Percentiles rank a stretch among this genome's conserved stretches.
Conservation (phyloP, 2,888 invertebrate genomes). For the Nomada flava region DNA sequence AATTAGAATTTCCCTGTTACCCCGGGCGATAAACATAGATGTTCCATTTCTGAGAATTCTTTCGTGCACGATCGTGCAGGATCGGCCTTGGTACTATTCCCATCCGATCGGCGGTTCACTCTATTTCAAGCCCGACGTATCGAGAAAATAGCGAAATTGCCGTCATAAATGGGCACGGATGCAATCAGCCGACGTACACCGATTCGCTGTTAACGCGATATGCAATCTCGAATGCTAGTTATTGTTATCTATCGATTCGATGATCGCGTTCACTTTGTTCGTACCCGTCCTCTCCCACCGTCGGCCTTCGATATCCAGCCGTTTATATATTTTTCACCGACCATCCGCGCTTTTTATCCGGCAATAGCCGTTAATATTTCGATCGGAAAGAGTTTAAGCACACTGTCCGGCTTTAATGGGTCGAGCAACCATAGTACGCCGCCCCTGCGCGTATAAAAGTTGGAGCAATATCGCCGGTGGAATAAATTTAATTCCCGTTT, state of each 20-base stretch:
- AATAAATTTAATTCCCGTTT: conserved; percentile 42
- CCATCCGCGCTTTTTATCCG: conserved; percentile 45
- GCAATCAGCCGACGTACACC: conserved; percentile 50
- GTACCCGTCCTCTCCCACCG: background rate
- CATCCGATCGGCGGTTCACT: conserved; percentile 18
- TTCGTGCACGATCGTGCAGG: conserved; percentile 33
- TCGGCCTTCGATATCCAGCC: conserved; percentile 36
- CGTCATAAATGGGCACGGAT: conserved; percentile 57
- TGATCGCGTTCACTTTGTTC: conserved; percentile 42
- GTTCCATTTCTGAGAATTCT: conserved; percentile 23
- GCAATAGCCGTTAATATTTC: conserved; percentile 50
- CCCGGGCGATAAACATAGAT: too few species aligned
- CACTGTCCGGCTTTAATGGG: conserved; percentile 37
- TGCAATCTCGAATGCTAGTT: conserved; percentile 59
- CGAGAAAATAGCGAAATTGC: conserved; percentile 61
- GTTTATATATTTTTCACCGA: conserved; percentile 51
- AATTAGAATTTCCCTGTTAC: too few species aligned
- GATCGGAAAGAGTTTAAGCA: conserved; percentile 51
- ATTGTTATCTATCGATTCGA: conserved; percentile 62
- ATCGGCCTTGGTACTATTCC: conserved; percentile 26
- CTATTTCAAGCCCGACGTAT: conserved; percentile 43
- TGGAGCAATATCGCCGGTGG: conserved; percentile 22
- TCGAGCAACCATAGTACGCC: background rate
- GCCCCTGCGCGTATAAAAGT: conserved; percentile 5
- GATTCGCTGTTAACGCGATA: conserved; percentile 58